Evolutionary conservation across 1,140 invertebrate genomes (phyloP).

Genomic region (Aporrectodea caliginosa): DNA sequence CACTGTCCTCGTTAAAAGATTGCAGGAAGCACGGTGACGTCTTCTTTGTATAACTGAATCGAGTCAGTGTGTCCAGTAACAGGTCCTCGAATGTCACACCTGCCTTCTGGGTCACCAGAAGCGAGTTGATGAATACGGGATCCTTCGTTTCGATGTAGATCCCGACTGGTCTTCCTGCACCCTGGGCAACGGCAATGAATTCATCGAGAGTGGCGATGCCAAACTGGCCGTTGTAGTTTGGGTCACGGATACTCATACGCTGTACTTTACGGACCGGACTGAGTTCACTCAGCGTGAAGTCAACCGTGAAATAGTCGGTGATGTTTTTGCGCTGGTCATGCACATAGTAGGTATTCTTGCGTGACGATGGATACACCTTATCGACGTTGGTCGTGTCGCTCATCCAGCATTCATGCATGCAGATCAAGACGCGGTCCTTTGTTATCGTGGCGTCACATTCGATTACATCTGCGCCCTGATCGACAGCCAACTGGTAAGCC

Average conservation of each 20-base stretch:
- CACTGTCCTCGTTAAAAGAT: slow-evolving; percentile 27
- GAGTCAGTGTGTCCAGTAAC: slow-evolving; percentile 12
- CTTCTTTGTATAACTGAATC: slow-evolving; percentile 16
- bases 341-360: slow-evolving; percentile 27
- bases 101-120: neutral
- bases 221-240: slow-evolving; percentile 5
- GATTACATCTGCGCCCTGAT: slow-evolving; percentile 38
- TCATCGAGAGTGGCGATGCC: slow-evolving; percentile 17
- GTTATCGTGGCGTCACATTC: slow-evolving; percentile 43
- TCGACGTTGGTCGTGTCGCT: slow-evolving; percentile 36
- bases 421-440: slow-evolving; percentile 39
- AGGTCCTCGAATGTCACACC: slow-evolving; percentile 26
- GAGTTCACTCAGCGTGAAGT: slow-evolving; percentile 36
- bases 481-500: slow-evolving; percentile 37
- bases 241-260: neutral
- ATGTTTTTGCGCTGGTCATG: slow-evolving; percentile 17
- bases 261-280: slow-evolving; percentile 18
- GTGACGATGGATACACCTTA: slow-evolving; percentile 17
- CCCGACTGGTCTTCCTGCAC: neutral
- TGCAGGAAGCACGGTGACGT: slow-evolving; percentile 24
- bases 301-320: slow-evolving; percentile 38
- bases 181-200: slow-evolving; percentile 9
- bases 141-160: slow-evolving; percentile 23
- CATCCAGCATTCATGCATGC: slow-evolving; percentile 40
- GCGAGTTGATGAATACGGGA: slow-evolving; percentile 9